Base-by-base conservation (phyloP, 1,140 invertebrate species). In the Papilio xuthus region DNA sequence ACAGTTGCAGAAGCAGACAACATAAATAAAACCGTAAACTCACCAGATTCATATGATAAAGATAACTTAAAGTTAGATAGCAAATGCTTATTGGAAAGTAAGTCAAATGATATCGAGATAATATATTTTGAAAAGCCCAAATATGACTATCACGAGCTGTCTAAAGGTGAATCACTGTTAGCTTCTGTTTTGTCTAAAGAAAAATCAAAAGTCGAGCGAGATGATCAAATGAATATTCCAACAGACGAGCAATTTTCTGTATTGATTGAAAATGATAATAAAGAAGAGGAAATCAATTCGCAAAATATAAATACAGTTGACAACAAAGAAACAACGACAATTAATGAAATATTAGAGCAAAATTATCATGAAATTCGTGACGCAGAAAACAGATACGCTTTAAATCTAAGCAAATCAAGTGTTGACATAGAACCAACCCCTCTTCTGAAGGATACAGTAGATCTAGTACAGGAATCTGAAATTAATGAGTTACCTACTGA, bases 301-400 rank as follows among this genome's bases (percentile, higher is more conserved):
- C 44, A 75, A 56, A n/a, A 75, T n/a, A 15, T 6, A 6, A 37
- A 56, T 53, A 12, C 0, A 20, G 23, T 23, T 75, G 28, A 32
- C 9, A 75, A 32, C 26, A 32, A 74, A n/a, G 72, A 74, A 74
- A 74, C 7, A 47, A 10, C 44, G 13, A 74, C 63, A 63, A 10
- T 37, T 12, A 44, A 44, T 23, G 26, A 73, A 74, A 60, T 28
- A 63, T 20, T 32, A 47, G 15, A 41, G 23, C 73, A 77, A 42
- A 76, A 20, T 69, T 84, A 82, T 70, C 44, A 78, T 42, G 80
- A 81, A 74, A 81, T 84, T 53, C 41, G 50, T 44, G 83, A 81
- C 42, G 83, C 82, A 63, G 81, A 86, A 82, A 60, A 53, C 4
- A 77, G 77, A n/a, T 56, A 82, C 18, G 83, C 77, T 26, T 32